These are phyloP conservation scores for Mirounga angustirostris DNA, from an alignment of 2,113 vertebrate species.

Conservation along the genomic window DNA sequence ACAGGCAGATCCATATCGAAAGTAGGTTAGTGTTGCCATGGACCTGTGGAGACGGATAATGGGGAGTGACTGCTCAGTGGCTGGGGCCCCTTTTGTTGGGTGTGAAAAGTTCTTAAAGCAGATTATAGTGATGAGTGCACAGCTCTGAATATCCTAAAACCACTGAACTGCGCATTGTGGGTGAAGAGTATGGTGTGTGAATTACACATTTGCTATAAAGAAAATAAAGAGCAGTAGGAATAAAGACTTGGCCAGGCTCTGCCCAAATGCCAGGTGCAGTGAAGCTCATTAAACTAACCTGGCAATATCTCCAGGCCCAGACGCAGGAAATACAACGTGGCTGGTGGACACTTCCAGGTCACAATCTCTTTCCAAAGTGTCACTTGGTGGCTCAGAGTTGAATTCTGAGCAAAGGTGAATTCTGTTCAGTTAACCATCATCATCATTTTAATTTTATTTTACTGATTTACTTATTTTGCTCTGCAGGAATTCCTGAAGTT, in stretches of 20 bases:
- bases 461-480: background rate
- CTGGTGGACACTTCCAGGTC: too few relatives aligned
- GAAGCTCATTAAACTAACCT: background rate
- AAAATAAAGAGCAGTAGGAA: background rate
- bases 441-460: background rate
- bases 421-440: background rate
- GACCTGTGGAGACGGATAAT: too few relatives aligned
- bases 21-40: background rate
- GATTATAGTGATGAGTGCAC: background rate
- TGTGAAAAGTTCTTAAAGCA: background rate
- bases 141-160: too few relatives aligned
- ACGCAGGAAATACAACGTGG: background rate
- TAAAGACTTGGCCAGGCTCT: background rate
- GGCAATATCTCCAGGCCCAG: background rate
- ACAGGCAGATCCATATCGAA: background rate
- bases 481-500: background rate
- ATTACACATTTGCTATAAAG: background rate
- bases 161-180: rapidly evolving
- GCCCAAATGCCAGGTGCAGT: background rate
- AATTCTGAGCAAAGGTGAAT: background rate
- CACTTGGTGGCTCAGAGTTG: too few relatives aligned
- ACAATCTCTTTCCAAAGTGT: background rate
- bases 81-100: background rate
- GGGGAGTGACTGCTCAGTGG: too few relatives aligned
- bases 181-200: background rate